Evolutionary conservation across 1,140 invertebrate species (phyloP).

Genomic region (Campoletis sonorensis): DNA sequence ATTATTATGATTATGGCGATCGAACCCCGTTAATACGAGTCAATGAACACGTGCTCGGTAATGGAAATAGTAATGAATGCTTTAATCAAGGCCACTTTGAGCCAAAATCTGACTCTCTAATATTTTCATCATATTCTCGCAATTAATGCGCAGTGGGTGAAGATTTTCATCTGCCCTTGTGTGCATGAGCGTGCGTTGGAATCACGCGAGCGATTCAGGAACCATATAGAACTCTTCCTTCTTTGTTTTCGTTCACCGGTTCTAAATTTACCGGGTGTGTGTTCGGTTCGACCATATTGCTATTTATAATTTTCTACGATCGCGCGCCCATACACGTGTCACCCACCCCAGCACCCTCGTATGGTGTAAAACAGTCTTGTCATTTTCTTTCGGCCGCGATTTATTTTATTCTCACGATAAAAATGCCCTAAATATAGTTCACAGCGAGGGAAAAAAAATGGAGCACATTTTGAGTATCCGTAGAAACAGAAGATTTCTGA

Average conservation of each 20-base stretch:
- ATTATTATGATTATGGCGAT: no score
- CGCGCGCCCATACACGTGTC: constrained; percentile 43
- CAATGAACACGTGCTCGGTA: not conserved
- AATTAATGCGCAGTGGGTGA: constrained; percentile 33
- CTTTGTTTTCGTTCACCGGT: constrained; percentile 43
- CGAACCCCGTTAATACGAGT: no score
- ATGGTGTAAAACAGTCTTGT: not conserved
- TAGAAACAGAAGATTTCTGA: no score
- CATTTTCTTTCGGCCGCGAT: not conserved
- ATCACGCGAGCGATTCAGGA: constrained; percentile 29
- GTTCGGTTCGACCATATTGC: constrained; percentile 29
- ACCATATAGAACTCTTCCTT: constrained; percentile 27
- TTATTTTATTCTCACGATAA: no score
- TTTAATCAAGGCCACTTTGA: constrained; percentile 2
- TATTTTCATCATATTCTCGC: constrained; percentile 11
- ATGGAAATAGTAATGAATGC: not conserved
- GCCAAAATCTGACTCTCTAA: not conserved
- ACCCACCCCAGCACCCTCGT: constrained; percentile 37
- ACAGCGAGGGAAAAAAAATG: no score
- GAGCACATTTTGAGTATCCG: no score
- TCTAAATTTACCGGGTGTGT: constrained; percentile 44
- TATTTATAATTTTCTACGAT: constrained; percentile 43
- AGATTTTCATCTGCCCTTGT: not conserved
- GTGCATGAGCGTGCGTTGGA: not conserved
- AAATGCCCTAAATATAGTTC: no score